Percentiles rank a stretch among this genome's conserved stretches.
Evolutionary conservation across 2,113 vertebrate genomes (phyloP).

Genomic region (Colossoma macropomum): DNA sequence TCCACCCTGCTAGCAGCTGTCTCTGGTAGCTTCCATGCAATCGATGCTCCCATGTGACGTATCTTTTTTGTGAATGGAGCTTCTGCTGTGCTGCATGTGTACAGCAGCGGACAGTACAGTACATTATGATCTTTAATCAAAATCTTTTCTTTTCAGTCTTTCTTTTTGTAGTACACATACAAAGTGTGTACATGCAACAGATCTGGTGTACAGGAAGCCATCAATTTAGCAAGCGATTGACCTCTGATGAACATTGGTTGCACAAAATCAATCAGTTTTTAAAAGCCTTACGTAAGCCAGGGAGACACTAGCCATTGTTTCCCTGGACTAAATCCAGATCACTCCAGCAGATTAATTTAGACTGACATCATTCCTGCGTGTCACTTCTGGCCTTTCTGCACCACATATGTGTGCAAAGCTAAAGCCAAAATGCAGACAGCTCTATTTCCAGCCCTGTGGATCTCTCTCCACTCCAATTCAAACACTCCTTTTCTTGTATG

Average conservation of each 20-base stretch:
- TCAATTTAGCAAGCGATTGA: not conserved
- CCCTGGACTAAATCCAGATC: slow-evolving; percentile 12
- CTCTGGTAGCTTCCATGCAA: slow-evolving; percentile 40
- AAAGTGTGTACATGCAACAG: not conserved
- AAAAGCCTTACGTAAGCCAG: slow-evolving; percentile 1
- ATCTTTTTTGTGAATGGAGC: slow-evolving; percentile 14
- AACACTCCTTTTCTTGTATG: not conserved
- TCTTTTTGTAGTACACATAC: not conserved
- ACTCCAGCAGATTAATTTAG: not conserved
- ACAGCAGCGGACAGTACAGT: not conserved
- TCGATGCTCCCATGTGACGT: slow-evolving; percentile 32
- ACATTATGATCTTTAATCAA: not conserved
- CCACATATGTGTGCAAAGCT: not conserved
- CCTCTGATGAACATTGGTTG: slow-evolving; percentile 21
- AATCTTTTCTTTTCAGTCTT: not conserved
- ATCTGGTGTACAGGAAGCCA: not conserved
- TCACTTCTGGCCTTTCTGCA: not conserved
- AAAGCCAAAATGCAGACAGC: not conserved
- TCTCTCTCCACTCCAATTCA: not conserved
- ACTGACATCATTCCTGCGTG: not conserved
- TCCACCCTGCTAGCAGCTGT: slow-evolving; percentile 19
- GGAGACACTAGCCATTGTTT: not conserved
- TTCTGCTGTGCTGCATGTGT: not conserved
- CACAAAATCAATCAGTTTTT: slow-evolving; percentile 13
- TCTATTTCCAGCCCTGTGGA: not conserved